Conservation (phyloP, 1,140 invertebrate species). For the Calosoma granatense region DNA sequence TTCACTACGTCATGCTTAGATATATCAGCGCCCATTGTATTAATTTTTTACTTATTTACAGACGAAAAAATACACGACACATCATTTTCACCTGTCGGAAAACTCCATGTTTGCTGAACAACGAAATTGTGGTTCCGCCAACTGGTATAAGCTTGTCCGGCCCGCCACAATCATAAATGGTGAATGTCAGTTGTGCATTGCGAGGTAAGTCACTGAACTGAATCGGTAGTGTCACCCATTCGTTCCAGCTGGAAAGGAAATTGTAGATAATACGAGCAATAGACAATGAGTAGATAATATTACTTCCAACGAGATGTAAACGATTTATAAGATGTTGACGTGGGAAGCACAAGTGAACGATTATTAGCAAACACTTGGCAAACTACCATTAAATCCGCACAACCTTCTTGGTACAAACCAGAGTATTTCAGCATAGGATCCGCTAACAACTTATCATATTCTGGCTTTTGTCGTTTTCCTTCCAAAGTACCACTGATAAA, state of each 20-base stretch:
- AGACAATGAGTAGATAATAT: conserved; percentile 28
- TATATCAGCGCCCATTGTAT: too few relatives aligned
- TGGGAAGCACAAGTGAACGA: conserved; percentile 73
- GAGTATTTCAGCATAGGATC: conserved; percentile 88
- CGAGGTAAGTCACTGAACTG: conserved; percentile 86
- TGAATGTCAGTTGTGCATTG: conserved; percentile 81
- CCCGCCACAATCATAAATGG: conserved; percentile 87
- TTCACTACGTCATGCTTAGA: neutral
- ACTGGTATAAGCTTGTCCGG: conserved; percentile 72
- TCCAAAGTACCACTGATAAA: conserved; percentile 90
- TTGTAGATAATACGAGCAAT: conserved; percentile 9
- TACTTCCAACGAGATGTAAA: conserved; percentile 91
- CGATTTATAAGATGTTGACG: conserved; percentile 86
- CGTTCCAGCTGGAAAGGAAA: conserved; percentile 77
- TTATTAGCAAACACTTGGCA: conserved; percentile 82
- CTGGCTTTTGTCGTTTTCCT: conserved; percentile 73
- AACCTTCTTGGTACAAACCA: conserved; percentile 68
- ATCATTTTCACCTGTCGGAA: conserved; percentile 68
- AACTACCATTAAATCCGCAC: conserved; percentile 79
- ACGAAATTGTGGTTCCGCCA: conserved; percentile 80
- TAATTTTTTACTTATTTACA: too few relatives aligned
- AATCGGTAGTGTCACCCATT: conserved; percentile 90
- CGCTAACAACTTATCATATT: conserved; percentile 75
- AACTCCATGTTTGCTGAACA: conserved; percentile 89
- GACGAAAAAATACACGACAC: too few relatives aligned